Base-by-base conservation (phyloP, 2,113 vertebrate species). In the Tautogolabrus adspersus region DNA sequence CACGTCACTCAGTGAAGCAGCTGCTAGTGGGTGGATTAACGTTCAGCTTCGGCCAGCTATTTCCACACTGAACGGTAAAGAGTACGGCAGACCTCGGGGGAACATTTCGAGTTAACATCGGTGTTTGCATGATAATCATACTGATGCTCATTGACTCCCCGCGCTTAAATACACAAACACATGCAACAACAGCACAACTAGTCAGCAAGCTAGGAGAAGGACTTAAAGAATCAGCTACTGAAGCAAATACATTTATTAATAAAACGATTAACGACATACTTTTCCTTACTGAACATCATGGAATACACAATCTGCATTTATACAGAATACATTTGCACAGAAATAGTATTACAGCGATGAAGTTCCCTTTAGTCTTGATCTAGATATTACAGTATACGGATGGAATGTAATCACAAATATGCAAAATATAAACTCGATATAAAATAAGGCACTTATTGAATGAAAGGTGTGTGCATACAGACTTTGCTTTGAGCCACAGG, bases 371-470 rank as follows among this genome's bases (percentile, higher is more conserved):
- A 78, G 47, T 82, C 72, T 85, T 71, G 75, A 37, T 79, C 72
- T 60, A 65, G 74, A 67, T 51, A 65, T 75, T 72, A 72, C 63
- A 72, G 55, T 69, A 64, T 74, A 72, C 64, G 34, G 66, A 83
- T 54, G 80, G 49, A 59, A 47, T 19, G 54, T 63, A 72, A 74
- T 78, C 79, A 90, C 81, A 91, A 89, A 86, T 83, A 89, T 66
- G 73, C 79, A 85, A 88, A 81, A 78, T 85, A 92, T 59, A 90
- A 88, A 90, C 87, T 74, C 79, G 71, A 79, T 90, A 91, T 64
- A 92, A 91, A 92, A 92, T 87, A 81, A 94, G 94, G 93, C 92
- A 94, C 94, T 78, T 94, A 63, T 19, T 66, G 67, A 77, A 75
- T 67, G 26, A 75, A 34, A 22, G 66, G 44, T 79, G 72, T 34